A percentile compares a stretch with the other conserved stretches of the same genome.
phyloP scores from a whole-genome alignment of 2,797 vertebrate genomes.

The Sarcophilus harrisii region DNA sequence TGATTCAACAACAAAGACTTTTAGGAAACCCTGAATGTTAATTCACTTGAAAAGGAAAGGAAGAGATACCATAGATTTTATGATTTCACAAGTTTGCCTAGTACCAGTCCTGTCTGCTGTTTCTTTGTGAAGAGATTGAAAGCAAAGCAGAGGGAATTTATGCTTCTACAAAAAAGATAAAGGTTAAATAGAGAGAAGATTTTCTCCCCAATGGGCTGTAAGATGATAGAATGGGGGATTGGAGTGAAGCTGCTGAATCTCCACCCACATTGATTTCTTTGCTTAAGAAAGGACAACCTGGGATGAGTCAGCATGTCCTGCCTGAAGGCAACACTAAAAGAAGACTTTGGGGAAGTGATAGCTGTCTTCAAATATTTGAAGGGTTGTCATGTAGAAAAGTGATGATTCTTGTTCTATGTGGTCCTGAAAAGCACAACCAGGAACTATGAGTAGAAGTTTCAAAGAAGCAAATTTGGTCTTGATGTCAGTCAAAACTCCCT shows the following conservation, averaged over 20 bases:
- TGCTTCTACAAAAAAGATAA: not conserved
- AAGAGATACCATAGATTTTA: not conserved
- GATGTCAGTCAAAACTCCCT: not conserved
- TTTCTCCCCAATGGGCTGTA: not conserved
- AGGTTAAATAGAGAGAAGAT: not conserved
- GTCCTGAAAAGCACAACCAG: not conserved
- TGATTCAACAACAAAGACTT: not conserved
- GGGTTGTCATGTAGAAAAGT: not conserved
- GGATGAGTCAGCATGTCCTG: not conserved
- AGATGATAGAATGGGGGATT: not conserved
- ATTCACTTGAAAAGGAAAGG: not conserved
- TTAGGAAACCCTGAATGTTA: not conserved
- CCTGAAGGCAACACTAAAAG: not conserved
- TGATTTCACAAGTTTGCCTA: not conserved
- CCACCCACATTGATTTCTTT: not conserved
- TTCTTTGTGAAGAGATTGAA: slow-evolving; percentile 2
- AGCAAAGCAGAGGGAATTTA: not conserved
- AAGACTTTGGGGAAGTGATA: not conserved
- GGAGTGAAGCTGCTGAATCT: not conserved
- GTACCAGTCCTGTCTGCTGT: not conserved
- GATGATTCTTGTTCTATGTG: not conserved
- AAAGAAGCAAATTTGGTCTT: not conserved
- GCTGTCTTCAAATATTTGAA: slow-evolving; percentile 2
- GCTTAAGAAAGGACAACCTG: not conserved
- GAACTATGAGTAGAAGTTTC: not conserved